phyloP scores from a whole-genome alignment of 1,140 invertebrate species.

The Hylaeus anthracinus region DNA sequence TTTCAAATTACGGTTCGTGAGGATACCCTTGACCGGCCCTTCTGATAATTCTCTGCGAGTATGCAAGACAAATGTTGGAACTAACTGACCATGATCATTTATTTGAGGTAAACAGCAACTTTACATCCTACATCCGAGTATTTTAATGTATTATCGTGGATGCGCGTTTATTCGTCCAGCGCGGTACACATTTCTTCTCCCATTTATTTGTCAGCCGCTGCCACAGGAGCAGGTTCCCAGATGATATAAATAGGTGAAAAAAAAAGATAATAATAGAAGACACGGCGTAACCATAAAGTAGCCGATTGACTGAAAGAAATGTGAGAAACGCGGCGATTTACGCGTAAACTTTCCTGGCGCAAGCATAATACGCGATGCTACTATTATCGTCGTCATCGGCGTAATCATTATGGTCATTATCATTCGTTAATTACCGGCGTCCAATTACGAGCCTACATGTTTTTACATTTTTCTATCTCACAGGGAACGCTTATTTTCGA shows the following conservation, averaged over 20 bases:
- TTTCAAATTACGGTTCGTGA: too few relatives aligned
- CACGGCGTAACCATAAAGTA: constrained; percentile 19
- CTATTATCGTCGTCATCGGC: constrained; percentile 49
- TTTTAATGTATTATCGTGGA: constrained; percentile 13
- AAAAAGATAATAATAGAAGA: neutral
- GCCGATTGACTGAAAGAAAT: constrained; percentile 44
- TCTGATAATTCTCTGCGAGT: too few relatives aligned
- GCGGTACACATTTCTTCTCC: constrained; percentile 3
- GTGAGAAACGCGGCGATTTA: constrained; percentile 31
- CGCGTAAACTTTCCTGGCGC: constrained; percentile 23
- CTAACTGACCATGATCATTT: too few relatives aligned
- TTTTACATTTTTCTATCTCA: constrained; percentile 38
- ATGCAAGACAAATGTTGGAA: too few relatives aligned
- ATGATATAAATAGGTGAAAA: constrained; percentile 18
- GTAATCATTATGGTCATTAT: constrained; percentile 55
- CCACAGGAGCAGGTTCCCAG: constrained; percentile 28
- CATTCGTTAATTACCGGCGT: constrained; percentile 53
- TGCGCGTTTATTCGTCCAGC: constrained; percentile 15
- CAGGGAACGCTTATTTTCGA: constrained; percentile 53
- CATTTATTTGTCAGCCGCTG: neutral
- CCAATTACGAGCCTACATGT: constrained; percentile 51
- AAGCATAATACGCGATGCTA: constrained; percentile 36
- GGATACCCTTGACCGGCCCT: too few relatives aligned
- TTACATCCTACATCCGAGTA: too few relatives aligned
- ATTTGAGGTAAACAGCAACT: too few relatives aligned